A percentile compares a stretch with the other conserved stretches of the same genome.
phyloP scores from a whole-genome alignment of 2,797 vertebrate species.

The Lithobates pipiens region DNA sequence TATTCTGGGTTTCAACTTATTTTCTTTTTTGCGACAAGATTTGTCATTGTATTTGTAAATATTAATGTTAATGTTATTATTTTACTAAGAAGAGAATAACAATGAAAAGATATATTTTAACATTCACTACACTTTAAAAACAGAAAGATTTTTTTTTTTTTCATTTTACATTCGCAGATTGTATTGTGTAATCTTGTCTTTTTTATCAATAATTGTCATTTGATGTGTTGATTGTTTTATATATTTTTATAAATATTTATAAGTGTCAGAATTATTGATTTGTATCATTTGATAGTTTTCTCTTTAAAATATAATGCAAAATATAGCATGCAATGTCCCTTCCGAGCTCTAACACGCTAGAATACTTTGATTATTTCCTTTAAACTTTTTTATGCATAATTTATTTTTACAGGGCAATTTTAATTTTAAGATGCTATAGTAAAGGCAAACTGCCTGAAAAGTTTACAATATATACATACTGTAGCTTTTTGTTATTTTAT shows the following conservation, averaged over 20 bases:
- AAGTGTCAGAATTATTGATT: conserved; percentile 23
- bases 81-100: background rate
- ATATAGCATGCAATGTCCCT: background rate
- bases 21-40: background rate
- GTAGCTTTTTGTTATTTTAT: background rate
- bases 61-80: background rate
- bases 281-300: background rate
- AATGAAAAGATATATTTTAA: background rate
- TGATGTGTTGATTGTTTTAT: conserved; percentile 25
- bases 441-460: background rate
- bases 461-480: background rate
- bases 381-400: background rate
- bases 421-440: background rate
- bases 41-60: background rate
- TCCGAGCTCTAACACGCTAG: background rate
- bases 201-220: conserved; percentile 23
- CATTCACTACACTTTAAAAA: background rate
- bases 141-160: background rate
- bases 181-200: background rate
- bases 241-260: conserved; percentile 13
- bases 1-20: too few relatives aligned
- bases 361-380: background rate
- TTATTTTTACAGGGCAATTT: background rate
- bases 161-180: background rate
- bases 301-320: background rate